phyloP scores from a whole-genome alignment of 2,797 vertebrate species.

The Lepidocolaptes lacrymiger region DNA sequence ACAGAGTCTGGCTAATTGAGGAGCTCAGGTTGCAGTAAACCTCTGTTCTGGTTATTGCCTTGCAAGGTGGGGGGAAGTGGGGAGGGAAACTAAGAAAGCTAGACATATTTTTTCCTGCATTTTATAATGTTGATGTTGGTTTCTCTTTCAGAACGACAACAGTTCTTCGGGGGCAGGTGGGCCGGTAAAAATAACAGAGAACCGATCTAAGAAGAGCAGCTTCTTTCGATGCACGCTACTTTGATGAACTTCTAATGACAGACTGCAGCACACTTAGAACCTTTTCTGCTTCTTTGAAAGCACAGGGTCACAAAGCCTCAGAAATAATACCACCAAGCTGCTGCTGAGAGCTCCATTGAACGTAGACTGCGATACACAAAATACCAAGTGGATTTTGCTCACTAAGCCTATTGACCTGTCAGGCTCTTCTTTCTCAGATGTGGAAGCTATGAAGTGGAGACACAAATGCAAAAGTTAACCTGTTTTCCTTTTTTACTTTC shows the following conservation, averaged over 20 bases:
- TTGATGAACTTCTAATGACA: constrained; percentile 83
- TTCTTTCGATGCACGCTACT: constrained; percentile 94
- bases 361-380: constrained; percentile 66
- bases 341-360: constrained; percentile 79
- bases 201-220: constrained; percentile 93
- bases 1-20: background rate
- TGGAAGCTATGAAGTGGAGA: constrained; percentile 77
- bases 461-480: constrained; percentile 71
- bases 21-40: background rate
- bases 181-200: constrained; percentile 95
- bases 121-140: background rate
- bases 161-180: constrained; percentile 86
- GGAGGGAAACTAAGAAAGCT: background rate
- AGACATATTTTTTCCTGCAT: background rate
- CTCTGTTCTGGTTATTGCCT: background rate
- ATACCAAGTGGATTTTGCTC: constrained; percentile 65
- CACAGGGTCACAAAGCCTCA: constrained; percentile 80
- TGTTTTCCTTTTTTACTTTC: constrained; percentile 64
- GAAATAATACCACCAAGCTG: constrained; percentile 76
- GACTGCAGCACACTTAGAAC: constrained; percentile 82
- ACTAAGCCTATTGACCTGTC: constrained; percentile 60
- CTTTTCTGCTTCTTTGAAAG: constrained; percentile 81
- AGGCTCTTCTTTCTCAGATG: constrained; percentile 73
- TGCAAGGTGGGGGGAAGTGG: background rate
- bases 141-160: constrained; percentile 86